These are phyloP conservation scores for Lingula anatina DNA, from an alignment of 2,888 invertebrate species.

Conservation along the genomic window DNA sequence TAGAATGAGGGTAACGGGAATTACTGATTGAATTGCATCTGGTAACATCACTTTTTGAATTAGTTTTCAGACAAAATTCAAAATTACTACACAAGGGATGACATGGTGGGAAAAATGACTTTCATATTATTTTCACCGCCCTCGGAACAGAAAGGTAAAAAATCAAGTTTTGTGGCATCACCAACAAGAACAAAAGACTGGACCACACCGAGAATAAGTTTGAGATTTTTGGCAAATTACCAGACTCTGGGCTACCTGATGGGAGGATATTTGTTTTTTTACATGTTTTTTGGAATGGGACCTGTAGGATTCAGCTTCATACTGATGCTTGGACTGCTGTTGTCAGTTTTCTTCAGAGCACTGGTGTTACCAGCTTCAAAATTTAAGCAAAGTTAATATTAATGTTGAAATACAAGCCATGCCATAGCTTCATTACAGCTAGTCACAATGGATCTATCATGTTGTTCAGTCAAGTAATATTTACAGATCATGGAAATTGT, in stretches of 20 bases:
- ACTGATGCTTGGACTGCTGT: constrained; percentile 13
- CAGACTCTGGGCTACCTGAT: constrained; percentile 58
- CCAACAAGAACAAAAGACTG: constrained; percentile 3
- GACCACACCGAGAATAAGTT: constrained; percentile 30
- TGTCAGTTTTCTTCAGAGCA: constrained; percentile 24
- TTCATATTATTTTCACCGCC: constrained; percentile 31
- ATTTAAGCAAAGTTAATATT: no score
- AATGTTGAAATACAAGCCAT: no score
- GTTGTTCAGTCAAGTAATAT: no score
- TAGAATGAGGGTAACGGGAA: no score
- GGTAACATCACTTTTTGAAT: no score
- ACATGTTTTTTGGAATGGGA: constrained; percentile 23
- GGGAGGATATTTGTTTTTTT: constrained; percentile 50
- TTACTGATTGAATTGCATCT: no score
- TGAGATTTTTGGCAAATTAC: constrained; percentile 64
- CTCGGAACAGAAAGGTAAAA: constrained; percentile 8
- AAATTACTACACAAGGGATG: constrained; percentile 57
- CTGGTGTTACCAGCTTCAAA: no score
- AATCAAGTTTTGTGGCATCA: constrained; percentile 16
- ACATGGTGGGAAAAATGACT: constrained; percentile 28
- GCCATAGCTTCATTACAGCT: no score
- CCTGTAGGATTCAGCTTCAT: constrained; percentile 23
- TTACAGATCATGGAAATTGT: no score
- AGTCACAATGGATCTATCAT: no score
- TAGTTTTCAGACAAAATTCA: constrained; percentile 68